These are phyloP conservation scores for Chitala chitala DNA, from an alignment of 2,113 vertebrate genomes.

Conservation along the genomic window DNA sequence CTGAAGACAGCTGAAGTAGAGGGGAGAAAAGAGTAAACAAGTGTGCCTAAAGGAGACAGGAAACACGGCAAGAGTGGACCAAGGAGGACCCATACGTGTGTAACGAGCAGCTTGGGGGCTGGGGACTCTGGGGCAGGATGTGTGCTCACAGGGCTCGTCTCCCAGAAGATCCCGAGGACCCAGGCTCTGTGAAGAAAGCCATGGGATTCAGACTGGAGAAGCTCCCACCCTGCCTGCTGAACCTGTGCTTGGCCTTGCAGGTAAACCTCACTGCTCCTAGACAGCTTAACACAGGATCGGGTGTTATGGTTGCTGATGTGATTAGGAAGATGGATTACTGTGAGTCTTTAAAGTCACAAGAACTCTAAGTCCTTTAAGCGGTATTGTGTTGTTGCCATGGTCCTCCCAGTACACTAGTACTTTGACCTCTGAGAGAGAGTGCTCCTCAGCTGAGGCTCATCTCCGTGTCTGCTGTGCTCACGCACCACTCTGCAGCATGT, in stretches of 20 bases:
- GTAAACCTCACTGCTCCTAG: conserved; percentile 25
- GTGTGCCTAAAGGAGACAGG: background rate
- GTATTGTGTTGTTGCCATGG: background rate
- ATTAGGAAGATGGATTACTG: background rate
- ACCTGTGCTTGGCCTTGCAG: conserved; percentile 40
- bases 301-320: background rate
- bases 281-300: no score
- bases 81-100: no score
- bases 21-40: background rate
- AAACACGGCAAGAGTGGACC: background rate
- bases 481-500: conserved; percentile 58
- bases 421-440: background rate
- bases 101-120: no score
- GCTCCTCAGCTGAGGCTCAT: no score
- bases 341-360: no score
- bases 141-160: background rate
- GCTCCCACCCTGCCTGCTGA: conserved; percentile 28
- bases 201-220: conserved; percentile 23
- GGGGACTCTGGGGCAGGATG: background rate
- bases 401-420: background rate
- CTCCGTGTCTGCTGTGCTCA: background rate
- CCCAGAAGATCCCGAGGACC: conserved; percentile 20
- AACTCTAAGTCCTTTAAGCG: background rate
- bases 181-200: background rate
- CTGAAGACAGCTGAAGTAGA: background rate